Evolutionary conservation across 2,113 vertebrate species (phyloP).

Genomic region (Pipa parva): DNA sequence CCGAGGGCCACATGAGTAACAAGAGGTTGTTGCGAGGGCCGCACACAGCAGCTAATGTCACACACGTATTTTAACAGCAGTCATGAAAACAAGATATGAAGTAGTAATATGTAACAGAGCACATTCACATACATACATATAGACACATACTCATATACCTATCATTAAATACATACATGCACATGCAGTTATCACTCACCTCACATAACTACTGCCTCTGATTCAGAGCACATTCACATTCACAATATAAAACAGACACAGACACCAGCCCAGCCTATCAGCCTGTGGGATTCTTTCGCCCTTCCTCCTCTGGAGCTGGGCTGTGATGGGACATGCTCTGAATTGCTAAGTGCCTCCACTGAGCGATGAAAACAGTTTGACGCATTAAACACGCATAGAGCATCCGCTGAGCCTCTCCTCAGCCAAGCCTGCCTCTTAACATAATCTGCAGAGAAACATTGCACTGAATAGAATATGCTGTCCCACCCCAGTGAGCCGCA

Average conservation of each 20-base stretch:
- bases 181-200: too few species aligned
- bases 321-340: slow-evolving; percentile 77
- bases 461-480: slow-evolving; percentile 68
- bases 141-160: too few species aligned
- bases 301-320: slow-evolving; percentile 67
- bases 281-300: slow-evolving; percentile 36
- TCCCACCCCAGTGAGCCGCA: slow-evolving; percentile 53
- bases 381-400: slow-evolving; percentile 84
- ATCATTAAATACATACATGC: too few species aligned
- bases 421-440: slow-evolving; percentile 68
- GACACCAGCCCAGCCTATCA: slow-evolving; percentile 30
- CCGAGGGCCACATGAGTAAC: too few species aligned
- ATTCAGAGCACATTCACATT: too few species aligned
- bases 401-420: slow-evolving; percentile 74
- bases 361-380: slow-evolving; percentile 76
- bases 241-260: slow-evolving; percentile 25
- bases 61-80: too few species aligned
- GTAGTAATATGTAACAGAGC: too few species aligned
- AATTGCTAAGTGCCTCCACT: slow-evolving; percentile 82
- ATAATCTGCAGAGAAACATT: slow-evolving; percentile 71
- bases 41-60: too few species aligned
- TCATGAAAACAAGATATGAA: too few species aligned
- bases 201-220: too few species aligned
- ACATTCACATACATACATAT: too few species aligned
- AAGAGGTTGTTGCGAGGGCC: too few species aligned